Evolutionary conservation across 2,113 vertebrate genomes (phyloP).

Genomic region (Hucho hucho): DNA sequence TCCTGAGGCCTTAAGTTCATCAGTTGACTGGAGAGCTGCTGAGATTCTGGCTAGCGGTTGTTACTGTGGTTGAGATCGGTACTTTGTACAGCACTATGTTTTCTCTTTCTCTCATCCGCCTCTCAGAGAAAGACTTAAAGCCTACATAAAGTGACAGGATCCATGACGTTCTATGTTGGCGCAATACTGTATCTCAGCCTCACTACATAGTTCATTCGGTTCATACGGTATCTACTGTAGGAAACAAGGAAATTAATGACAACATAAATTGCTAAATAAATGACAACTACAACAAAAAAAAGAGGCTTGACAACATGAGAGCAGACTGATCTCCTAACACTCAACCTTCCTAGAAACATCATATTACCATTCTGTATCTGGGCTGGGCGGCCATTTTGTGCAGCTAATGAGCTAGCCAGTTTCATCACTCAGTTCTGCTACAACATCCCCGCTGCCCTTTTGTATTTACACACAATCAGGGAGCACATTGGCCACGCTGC

Average conservation of each 20-base stretch:
- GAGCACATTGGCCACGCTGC: constrained; percentile 32
- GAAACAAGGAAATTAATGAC: too few relatives aligned
- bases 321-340: too few relatives aligned
- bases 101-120: too few relatives aligned
- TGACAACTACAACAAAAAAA: too few relatives aligned
- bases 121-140: background rate
- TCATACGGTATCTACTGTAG: too few relatives aligned
- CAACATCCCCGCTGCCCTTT: constrained; percentile 29
- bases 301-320: too few relatives aligned
- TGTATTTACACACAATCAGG: constrained; percentile 26
- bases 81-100: too few relatives aligned
- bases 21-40: background rate
- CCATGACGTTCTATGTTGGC: too few relatives aligned
- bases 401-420: constrained; percentile 27
- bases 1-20: background rate
- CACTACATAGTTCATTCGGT: too few relatives aligned
- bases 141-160: background rate
- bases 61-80: too few relatives aligned
- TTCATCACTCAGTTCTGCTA: constrained; percentile 31
- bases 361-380: constrained; percentile 1
- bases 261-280: too few relatives aligned
- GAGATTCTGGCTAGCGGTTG: background rate
- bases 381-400: constrained; percentile 12
- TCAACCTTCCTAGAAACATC: background rate
- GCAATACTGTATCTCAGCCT: too few relatives aligned